Base-by-base conservation (phyloP, 2,888 invertebrate species). In the Melieria crassipennis region DNA sequence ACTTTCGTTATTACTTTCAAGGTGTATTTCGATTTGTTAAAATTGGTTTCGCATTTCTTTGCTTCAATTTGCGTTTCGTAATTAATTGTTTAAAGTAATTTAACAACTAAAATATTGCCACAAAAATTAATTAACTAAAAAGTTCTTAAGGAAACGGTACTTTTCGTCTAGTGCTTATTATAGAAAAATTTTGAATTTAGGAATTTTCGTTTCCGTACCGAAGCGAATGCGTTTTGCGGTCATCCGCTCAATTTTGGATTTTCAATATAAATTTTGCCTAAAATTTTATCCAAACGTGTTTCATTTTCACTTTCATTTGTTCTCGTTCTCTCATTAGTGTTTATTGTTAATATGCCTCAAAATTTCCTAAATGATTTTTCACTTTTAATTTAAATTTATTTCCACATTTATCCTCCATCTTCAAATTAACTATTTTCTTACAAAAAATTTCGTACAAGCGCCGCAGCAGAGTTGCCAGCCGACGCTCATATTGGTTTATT, bases 291-390 rank as follows among this genome's bases (percentile, higher is more conserved):
- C 76, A 78, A 79, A 76, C 69, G 73, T 74, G 75, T 75, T 76
- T 74, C 48, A 43, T 47, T 65, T 60, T 42, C 50, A 55, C 65
- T 73, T 75, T 75, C 73, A 72, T 61, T 74, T 72, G 65, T 47
- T 72, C 56, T 73, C 43, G 76, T 77, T 75, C 71, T 76, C 76
- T 76, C 76, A 77, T 73, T 77, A 80, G 80, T 80, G 83, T 83
- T 83, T 83, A 82, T 83, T 83, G 84, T 84, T 84, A 83, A 84
- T 83, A 79, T 80, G 85, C 84, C 85, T 85, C 83, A 82, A 79
- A 82, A 83, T 84, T 83, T 82, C 81, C 84, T 83, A 84, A 84
- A 82, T 72, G 78, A 76, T 77, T 75, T 74, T 78, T 76, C 69
- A 73, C 75, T 79, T 75, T 57, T 45, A 9, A 62, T 62, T 72